Conservation (phyloP, 2,113 vertebrate genomes). For the Sinosuthora webbiana region DNA sequence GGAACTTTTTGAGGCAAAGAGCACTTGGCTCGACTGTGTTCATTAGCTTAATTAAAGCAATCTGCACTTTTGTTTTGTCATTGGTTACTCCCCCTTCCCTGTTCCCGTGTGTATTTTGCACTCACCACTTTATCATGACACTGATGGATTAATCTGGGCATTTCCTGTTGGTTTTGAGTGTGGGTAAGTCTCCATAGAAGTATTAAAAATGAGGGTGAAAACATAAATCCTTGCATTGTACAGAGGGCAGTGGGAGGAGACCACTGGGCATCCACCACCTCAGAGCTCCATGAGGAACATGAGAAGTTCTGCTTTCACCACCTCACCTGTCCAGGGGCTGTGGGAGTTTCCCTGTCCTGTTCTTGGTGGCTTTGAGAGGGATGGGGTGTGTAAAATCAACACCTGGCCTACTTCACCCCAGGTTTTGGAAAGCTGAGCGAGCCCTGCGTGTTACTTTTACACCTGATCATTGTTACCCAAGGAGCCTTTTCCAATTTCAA, state of each 20-base stretch:
- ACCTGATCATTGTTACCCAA: slow-evolving; percentile 33
- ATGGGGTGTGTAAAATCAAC: background rate
- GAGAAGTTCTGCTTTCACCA: background rate
- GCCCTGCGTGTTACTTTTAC: slow-evolving; percentile 6
- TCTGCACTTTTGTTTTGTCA: slow-evolving; percentile 29
- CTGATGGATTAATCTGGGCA: background rate
- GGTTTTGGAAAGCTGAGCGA: background rate
- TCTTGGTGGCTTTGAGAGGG: background rate
- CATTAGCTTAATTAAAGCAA: slow-evolving; percentile 25
- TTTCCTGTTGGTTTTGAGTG: background rate
- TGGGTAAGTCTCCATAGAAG: background rate
- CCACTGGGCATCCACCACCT: background rate
- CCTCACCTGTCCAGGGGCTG: background rate
- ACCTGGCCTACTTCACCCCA: background rate
- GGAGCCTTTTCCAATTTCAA: slow-evolving; percentile 56
- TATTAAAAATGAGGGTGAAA: background rate
- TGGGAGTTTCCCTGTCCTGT: background rate
- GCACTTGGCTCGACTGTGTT: background rate
- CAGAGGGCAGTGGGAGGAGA: background rate
- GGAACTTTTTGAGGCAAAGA: background rate
- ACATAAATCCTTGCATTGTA: background rate
- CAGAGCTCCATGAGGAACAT: rapidly evolving
- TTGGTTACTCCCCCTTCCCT: background rate
- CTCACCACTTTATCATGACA: background rate
- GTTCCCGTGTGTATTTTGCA: background rate